Evolutionary conservation across 2,888 invertebrate genomes (phyloP).

Genomic region (Agrochola lota): DNA sequence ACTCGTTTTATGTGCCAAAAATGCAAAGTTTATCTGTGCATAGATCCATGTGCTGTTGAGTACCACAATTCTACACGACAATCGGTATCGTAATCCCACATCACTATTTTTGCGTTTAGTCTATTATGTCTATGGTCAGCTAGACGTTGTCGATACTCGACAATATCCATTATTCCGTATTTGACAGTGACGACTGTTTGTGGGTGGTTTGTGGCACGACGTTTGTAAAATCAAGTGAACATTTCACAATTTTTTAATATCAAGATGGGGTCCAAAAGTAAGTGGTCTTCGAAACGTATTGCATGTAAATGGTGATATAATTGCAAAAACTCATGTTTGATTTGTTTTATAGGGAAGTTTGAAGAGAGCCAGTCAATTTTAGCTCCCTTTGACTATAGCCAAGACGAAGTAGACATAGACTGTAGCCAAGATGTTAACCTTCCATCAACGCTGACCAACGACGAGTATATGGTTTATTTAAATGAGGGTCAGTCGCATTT

Average conservation of each 20-base stretch:
- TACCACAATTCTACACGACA: conserved; percentile 26
- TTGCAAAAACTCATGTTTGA: conserved; percentile 34
- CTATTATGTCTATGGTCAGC: conserved; percentile 17
- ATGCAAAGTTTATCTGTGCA: conserved; percentile 34
- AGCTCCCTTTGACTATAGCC: conserved; percentile 27
- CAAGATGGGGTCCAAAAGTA: conserved; percentile 37
- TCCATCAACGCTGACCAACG: conserved; percentile 22
- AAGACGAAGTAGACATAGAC: conserved; percentile 6
- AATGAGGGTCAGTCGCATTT: conserved; percentile 27
- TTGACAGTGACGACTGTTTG: neutral
- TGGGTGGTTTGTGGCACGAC: conserved; percentile 6
- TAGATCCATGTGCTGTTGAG: conserved; percentile 29
- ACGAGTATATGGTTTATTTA: conserved; percentile 34
- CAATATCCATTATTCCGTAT: neutral
- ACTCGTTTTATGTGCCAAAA: conserved; percentile 36
- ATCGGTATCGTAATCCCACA: conserved; percentile 15
- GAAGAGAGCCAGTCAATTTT: conserved; percentile 42
- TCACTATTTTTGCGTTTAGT: conserved; percentile 29
- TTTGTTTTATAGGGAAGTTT: conserved; percentile 40
- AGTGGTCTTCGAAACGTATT: conserved; percentile 34
- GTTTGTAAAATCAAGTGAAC: conserved; percentile 19
- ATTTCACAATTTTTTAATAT: neutral
- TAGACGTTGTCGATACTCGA: conserved; percentile 8
- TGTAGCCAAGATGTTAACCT: neutral
- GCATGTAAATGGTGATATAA: conserved; percentile 29